A percentile compares a stretch with the other conserved stretches of the same genome.
phyloP scores from a whole-genome alignment of 2,888 invertebrate species.

The Spilarctia lutea region DNA sequence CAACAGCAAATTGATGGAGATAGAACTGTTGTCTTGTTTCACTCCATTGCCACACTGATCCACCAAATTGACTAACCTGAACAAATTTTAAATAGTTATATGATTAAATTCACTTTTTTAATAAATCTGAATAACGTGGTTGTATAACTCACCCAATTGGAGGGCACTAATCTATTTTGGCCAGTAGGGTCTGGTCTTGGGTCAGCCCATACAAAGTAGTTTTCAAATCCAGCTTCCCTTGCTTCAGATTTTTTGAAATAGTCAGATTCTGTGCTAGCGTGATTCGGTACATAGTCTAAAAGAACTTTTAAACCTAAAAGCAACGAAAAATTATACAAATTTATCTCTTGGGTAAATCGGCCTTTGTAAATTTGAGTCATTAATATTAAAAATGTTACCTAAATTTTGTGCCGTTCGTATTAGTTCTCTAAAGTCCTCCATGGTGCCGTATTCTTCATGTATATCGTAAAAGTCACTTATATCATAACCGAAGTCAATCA shows the following conservation, averaged over 20 bases:
- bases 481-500: constrained; percentile 94
- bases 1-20: constrained; percentile 88
- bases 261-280: constrained; percentile 89
- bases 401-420: constrained; percentile 80
- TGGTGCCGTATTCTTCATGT: constrained; percentile 89
- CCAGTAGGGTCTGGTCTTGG: constrained; percentile 73
- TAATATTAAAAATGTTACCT: constrained; percentile 57
- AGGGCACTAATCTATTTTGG: constrained; percentile 65
- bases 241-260: constrained; percentile 92
- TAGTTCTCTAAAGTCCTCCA: constrained; percentile 88
- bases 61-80: constrained; percentile 86
- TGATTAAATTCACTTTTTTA: not conserved
- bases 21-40: constrained; percentile 88
- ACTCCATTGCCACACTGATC: constrained; percentile 89
- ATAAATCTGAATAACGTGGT: not conserved
- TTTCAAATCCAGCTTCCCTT: constrained; percentile 87
- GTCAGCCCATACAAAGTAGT: constrained; percentile 91
- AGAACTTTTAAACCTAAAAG: constrained; percentile 77
- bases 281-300: constrained; percentile 88
- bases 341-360: not conserved
- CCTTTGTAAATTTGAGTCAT: not conserved
- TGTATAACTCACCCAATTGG: constrained; percentile 75
- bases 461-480: constrained; percentile 90
- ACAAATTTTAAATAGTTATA: not conserved
- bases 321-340: not conserved